Evolutionary conservation across 2,797 vertebrate species (phyloP), one percentile per base, ranked within the genome.

Genomic region (Siniperca obscura): DNA sequence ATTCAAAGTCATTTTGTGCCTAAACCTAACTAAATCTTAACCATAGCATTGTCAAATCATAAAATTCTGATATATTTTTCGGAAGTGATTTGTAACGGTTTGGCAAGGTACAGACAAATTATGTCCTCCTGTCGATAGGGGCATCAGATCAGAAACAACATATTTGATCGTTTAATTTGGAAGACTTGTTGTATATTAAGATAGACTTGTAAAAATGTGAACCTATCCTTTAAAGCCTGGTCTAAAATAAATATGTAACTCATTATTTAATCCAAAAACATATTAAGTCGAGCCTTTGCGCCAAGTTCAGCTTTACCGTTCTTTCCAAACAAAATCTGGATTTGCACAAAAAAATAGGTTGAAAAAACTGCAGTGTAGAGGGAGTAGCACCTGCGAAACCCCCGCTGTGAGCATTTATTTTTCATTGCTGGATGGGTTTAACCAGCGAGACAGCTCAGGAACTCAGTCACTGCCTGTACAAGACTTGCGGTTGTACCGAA

Each of bases 381-480:
- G 66, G 71, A 57, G 69, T 50, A 70, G 85, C 84, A 87, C 81
- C 89, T 89, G 86, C 48, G 65, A 80, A 76, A 16, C 73, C 50
- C 79, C 77, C 42, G 55, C 44, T 74, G 76, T 40, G 71, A 74
- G 25, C 27, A 34, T 92, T 87, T 89, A 78, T 87, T 87, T 91
- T 87, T 92, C 38, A 87, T 72, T 56, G 42, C 77, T 84, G 78
- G 69, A 80, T 59, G 61, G 65, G 53, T 87, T 88, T 87, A 81
- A 80, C 70, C 73, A 81, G 83, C 44, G 19, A 56, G 69, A 74
- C 76, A 66, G 34, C 67, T 87, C 66, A 68, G 74, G 76, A 88
- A 84, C 74, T 66, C 76, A 59, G 30, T 46, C 76, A 52, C 65
- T 75, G 70, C 67, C 57, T 74, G 27, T 65, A 71, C 42, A 85